Evolutionary conservation across 2,113 vertebrate genomes (phyloP), one percentile per base, ranked within the genome.

Genomic region (Hyperoodon ampullatus): DNA sequence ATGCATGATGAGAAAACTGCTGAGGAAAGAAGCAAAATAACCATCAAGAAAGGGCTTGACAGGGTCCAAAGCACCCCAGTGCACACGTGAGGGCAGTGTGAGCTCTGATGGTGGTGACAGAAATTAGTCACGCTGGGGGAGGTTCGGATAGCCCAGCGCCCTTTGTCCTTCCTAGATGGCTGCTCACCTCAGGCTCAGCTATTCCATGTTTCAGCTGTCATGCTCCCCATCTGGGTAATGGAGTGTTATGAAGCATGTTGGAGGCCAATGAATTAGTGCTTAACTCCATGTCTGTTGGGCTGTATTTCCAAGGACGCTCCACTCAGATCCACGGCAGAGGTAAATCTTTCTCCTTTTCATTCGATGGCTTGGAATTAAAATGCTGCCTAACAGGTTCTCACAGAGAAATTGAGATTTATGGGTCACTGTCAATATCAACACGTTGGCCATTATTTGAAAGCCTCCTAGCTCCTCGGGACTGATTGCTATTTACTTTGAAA

Each of bases 361-460:
- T 42, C 1, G 0, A 77, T 30, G 58, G 58, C 44, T 42, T 77
- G 14, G 70, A 94, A 55, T 92, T 66, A 75, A 97, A 96, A 81
- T 30, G 60, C 87, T 14, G 2, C 80, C 94, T 66, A 80, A 65
- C 86, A 65, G 89, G 63, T 19, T 35, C 92, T 87, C 88, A 80
- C 80, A 82, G 95, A 92, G 88, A 93, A 44, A 95, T 88, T 88
- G 80, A 90, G 58, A 96, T 97, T 97, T 96, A 97, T 95, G 95
- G 91, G 89, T 93, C 53, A 93, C 16, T 82, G 28, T 80, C 93
- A 66, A 61, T 35, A 71, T 68, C 93, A 90, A 44, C 93, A 90
- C 85, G 86, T 63, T 92, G 75, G 82, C 71, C 90, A 95, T 93
- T 50, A 92, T 93, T 95, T 93, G 72, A 94, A 94, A 75, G 77